Conservation (phyloP, 2,113 vertebrate genomes). For the Orthochromis indermauri region DNA sequence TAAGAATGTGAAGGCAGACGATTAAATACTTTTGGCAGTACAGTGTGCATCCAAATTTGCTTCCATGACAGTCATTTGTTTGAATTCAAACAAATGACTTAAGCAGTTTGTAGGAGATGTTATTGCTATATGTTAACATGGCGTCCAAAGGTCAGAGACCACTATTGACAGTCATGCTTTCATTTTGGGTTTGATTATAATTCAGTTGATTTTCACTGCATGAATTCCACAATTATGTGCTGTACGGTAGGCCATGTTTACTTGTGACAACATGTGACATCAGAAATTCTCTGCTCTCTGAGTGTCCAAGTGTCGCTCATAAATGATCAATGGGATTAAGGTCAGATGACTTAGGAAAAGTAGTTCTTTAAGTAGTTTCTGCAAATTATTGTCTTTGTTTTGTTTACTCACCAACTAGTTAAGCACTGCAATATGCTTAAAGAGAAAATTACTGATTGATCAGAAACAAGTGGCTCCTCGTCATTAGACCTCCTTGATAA, state of each 20-base stretch:
- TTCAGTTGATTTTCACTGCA: background rate
- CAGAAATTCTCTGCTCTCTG: background rate
- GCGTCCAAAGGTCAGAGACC: background rate
- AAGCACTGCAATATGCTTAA: background rate
- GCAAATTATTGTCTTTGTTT: background rate
- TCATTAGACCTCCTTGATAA: background rate
- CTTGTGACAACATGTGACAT: background rate
- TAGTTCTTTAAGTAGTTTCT: background rate
- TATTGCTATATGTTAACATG: background rate
- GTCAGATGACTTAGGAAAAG: background rate
- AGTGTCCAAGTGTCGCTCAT: background rate
- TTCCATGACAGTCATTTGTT: background rate
- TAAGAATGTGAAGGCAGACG: background rate
- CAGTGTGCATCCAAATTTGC: background rate
- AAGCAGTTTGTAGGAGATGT: background rate
- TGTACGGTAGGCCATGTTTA: background rate
- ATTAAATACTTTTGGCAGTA: background rate
- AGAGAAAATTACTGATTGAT: background rate
- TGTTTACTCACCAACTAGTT: background rate
- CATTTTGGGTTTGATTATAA: background rate
- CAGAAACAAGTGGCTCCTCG: background rate
- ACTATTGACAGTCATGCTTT: background rate
- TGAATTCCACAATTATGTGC: background rate
- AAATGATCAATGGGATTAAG: background rate
- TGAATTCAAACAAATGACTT: background rate